Evolutionary conservation across 2,888 invertebrate species (phyloP), one percentile per base, ranked within the genome.

Genomic region (Laspeyria flexula): DNA sequence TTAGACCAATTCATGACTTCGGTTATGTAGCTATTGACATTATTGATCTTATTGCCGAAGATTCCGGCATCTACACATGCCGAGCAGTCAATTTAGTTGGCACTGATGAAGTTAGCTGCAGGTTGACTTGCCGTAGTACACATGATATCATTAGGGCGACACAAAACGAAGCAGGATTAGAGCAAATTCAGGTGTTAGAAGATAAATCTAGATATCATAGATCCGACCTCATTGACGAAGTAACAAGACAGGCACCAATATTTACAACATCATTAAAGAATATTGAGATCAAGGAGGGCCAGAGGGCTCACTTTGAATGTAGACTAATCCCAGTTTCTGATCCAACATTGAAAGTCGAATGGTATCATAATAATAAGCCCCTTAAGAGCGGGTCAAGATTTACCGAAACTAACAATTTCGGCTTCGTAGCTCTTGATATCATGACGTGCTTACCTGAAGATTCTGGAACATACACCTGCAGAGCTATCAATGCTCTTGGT

Each of bases 1-100:
- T 98, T 93, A 95, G 98, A 72, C 98, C 99, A 51, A 98, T 98
- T 81, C 98, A 99, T 83, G 99, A 99, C 86, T 99, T 99, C 87
- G 99, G 99, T 31, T 99, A 99, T 81, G 99, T 99, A 15, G 99
- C 99, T 11, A 93, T 99, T 59, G 99, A 99, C 79, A 97, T 99
- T 60, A 95, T 99, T 64, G 99, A 99, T 81, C 93, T 98, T 46
- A 99, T 99, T 80, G 97, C 98, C 45, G 99, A 99, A 93, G 99
- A 99, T 87, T 96, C 96, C 0, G 99, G 97, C 39, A 94, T 96
- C 15, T 99, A 99, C 85, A 99, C 98, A 2, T 98, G 99, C 80
- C 94, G 97, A 53, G 98, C 99, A 13, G 96, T 96, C 0, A 99
- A 99, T 80, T 92, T 96, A 21, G 94, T 97, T 18, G 99, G 99